Percentiles rank a stretch among this genome's conserved stretches.
These are phyloP conservation scores for Clostera curtula DNA, from an alignment of 2,888 invertebrate species.

Conservation along the genomic window DNA sequence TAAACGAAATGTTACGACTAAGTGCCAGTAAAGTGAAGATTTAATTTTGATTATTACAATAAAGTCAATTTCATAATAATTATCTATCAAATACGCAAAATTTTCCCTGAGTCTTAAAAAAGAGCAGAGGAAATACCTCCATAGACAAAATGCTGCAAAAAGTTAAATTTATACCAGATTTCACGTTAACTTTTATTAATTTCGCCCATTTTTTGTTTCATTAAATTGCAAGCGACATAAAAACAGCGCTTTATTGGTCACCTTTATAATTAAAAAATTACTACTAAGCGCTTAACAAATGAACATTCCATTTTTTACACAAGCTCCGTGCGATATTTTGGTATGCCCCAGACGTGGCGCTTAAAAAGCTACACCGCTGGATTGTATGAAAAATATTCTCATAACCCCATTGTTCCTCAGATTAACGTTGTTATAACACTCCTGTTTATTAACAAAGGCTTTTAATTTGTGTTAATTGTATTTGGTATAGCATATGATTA, in stretches of 20 bases:
- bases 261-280: constrained; percentile 4
- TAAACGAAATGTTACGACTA: too few relatives aligned
- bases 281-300: constrained; percentile 12
- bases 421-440: constrained; percentile 31
- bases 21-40: too few relatives aligned
- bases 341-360: constrained; percentile 10
- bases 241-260: background rate
- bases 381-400: constrained; percentile 27
- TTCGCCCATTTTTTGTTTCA: background rate
- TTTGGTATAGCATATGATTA: constrained; percentile 38
- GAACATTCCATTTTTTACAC: constrained; percentile 12
- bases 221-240: constrained; percentile 1
- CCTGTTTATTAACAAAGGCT: constrained; percentile 41
- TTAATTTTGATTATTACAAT: too few relatives aligned
- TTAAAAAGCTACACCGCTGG: constrained; percentile 15
- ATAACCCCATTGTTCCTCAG: constrained; percentile 27
- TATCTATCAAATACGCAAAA: too few relatives aligned
- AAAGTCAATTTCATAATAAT: too few relatives aligned
- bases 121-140: too few relatives aligned
- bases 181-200: background rate
- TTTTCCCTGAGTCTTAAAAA: too few relatives aligned
- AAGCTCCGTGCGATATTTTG: constrained; percentile 14
- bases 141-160: too few relatives aligned
- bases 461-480: constrained; percentile 44
- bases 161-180: too few relatives aligned